Base-by-base conservation (phyloP, 2,888 invertebrate genomes). In the Esperia sulphurella region DNA sequence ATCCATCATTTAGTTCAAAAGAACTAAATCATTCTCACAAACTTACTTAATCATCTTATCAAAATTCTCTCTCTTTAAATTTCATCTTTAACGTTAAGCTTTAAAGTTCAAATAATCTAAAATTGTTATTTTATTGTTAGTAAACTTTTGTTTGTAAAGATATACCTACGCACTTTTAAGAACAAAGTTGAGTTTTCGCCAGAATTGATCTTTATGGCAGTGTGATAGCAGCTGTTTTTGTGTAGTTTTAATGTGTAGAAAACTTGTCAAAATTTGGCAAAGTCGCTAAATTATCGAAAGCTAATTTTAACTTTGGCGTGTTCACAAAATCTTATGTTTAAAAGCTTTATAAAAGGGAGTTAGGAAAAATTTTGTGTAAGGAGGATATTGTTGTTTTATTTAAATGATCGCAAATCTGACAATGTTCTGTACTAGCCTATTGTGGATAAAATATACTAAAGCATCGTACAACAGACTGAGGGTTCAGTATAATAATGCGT, bases 291-390 rank as follows among this genome's bases (percentile, higher is more conserved):
- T 55, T 48, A 57, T 50, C 50, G 51, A 51, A 56, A 61, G 57
- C 56, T 52, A 59, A 61, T 61, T 55, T 54, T 51, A 61, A 61
- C 54, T 61, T 61, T 48, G 3, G 3, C 45, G 33, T n/a, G 35
- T n/a, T 35, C 35, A 6, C n/a, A 35, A 35, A 35, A 35, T 35
- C 35, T 35, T 35, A 68, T 63, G 65, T 72, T 71, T 64, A 21
- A 21, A 21, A 21, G 21, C 21, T 21, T 21, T 21, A 21, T 21
- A 21, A 21, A n/a, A 21, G 13, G n/a, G n/a, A n/a, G n/a, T 37
- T 6, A 37, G 37, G 37, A 12, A n/a, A n/a, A 6, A 6, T 13
- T 9, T n/a, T n/a, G 37, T 37, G n/a, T n/a, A 6, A 21, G 5
- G 5, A 21, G 5, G 21, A 21, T 21, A 21, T 21, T 21, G 21